Evolutionary conservation across 2,888 invertebrate species (phyloP).

Genomic region (Mesochorus sp.): DNA sequence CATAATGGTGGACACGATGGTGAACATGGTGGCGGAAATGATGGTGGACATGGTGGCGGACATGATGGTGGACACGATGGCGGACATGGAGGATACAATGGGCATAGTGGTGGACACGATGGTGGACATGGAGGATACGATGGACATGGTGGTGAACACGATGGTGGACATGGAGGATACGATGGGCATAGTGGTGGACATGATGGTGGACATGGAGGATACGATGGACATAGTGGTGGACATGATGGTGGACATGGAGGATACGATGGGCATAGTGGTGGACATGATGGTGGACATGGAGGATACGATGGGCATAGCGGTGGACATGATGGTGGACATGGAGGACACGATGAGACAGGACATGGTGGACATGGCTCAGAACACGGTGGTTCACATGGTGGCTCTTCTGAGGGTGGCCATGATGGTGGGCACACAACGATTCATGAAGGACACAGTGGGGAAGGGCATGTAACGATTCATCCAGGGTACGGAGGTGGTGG

Average conservation of each 20-base stretch:
- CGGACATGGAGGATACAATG: conserved; percentile 1
- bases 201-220: conserved; percentile 30
- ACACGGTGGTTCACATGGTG: conserved; percentile 24
- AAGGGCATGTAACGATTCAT: not conserved
- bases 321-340: conserved; percentile 8
- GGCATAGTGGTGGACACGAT: conserved; percentile 12
- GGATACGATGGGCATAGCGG: conserved; percentile 17
- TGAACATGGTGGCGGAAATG: not conserved
- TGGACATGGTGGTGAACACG: conserved; percentile 23
- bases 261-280: conserved; percentile 2
- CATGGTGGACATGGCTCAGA: conserved; percentile 34
- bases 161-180: not conserved
- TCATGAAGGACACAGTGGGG: not conserved
- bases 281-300: conserved; percentile 14
- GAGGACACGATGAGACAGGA: conserved; percentile 6
- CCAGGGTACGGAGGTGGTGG: conserved; percentile 19
- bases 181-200: conserved; percentile 28
- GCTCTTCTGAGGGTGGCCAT: conserved; percentile 10
- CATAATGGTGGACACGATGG: conserved; percentile 14
- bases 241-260: conserved; percentile 32
- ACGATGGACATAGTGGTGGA: conserved; percentile 31
- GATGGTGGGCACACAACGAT: not conserved
- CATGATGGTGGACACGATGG: conserved; percentile 9
- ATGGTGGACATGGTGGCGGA: conserved; percentile 23
- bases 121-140: conserved; percentile 24